Evolutionary conservation across 2,113 vertebrate species (phyloP), one percentile per base, ranked within the genome.

Genomic region (Neomonachus schauinslandi): DNA sequence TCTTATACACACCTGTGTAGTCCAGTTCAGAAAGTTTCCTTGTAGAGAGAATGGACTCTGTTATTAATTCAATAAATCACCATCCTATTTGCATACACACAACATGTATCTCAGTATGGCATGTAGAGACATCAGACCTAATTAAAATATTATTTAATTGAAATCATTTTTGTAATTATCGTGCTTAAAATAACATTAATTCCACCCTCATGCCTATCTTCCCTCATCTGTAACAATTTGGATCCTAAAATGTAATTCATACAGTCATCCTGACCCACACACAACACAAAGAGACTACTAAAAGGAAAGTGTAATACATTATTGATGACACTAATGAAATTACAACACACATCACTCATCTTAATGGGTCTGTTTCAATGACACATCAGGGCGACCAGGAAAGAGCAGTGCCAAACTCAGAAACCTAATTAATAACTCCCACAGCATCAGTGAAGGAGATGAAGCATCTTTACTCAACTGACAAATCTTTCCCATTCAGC

Each of bases 311-410:
- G 74, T 71, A 95, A 98, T 97, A 55, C 39, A 97, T 98, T 98
- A 98, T 96, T 98, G 98, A 98, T 98, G 98, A 97, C 90, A 93
- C 59, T 98, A 98, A 99, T 98, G 97, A 99, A 98, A 98, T 98
- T 97, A 98, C 96, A 98, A 97, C 97, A 98, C 92, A 93, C 97
- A 98, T 98, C 98, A 97, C 83, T 99, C 98, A 98, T 95, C 96
- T 97, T 98, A 98, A 99, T 97, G 97, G 98, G 71, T 92, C 98
- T 97, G 71, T 97, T 98, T 98, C 97, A 97, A 49, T 59, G 97
- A 93, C 98, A 98, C 93, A 94, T 96, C 94, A 95, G 74, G 77
- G 96, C 97, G 96, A 98, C 98, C 97, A 97, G 94, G 61, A 94
- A 97, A 98, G 97, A 71, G 13, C 39, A 96, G 88, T 14, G 8